Evolutionary conservation across 2,888 invertebrate species (phyloP), one percentile per base, ranked within the genome.

Genomic region (Caenorhabditis panamensis): DNA sequence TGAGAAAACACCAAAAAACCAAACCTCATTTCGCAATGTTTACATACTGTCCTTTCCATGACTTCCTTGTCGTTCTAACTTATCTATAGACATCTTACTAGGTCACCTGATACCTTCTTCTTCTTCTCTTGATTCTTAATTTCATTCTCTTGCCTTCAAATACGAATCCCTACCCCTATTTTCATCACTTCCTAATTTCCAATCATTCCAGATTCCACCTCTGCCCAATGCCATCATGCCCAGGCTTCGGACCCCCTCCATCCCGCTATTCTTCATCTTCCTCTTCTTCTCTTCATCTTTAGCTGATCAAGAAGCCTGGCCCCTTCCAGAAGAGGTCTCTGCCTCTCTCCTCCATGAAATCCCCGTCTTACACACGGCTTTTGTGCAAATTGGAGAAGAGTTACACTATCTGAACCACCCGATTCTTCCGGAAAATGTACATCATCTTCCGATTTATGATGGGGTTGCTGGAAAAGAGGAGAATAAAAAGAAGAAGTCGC

Each of bases 301-400:
- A 9, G 77, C 69, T 31, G 77, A 77, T 47, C 68, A 76, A 20
- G 68, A 78, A 67, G 62, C 73, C 58, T 79, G 73, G 73, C 79
- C 73, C 16, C 59, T 79, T 9, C 79, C 79, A 1, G 72, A 79
- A 44, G 79, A 79, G 44, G 71, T 73, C 11, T 68, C 79, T 13
- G 75, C 75, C 6, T 80, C 80, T 0, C 47, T 69, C 11, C 56
- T 81, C n/a, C 71, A 82, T 36, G 85, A 85, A 18, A 76, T 85
- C 22, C 85, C 85, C 22, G 84, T 85, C 37, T 77, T 90, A 51
- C 88, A 93, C 93, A 88, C 92, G 94, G 94, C 94, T 86, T 94
- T 94, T 91, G 94, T 94, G 89, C 94, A 94, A 91, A 94, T 93
- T 86, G 94, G 94, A 91, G 94, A 93, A 90, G 94, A 94, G 88